phyloP scores from a whole-genome alignment of 2,888 invertebrate genomes.

The Pheosia tremula region DNA sequence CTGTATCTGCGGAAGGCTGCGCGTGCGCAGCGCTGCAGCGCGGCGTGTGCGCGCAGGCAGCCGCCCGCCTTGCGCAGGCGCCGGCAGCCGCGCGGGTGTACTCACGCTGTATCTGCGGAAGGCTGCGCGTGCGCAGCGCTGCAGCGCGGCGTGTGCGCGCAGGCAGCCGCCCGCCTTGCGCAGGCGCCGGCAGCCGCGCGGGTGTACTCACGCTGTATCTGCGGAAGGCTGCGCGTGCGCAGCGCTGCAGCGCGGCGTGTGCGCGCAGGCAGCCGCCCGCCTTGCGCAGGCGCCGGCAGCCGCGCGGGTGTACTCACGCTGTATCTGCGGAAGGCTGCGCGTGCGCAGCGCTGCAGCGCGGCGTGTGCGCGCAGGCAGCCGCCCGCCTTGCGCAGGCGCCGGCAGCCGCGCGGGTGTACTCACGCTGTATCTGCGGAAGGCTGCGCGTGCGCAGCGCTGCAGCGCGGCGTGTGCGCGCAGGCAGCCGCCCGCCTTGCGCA shows the following conservation, averaged over 20 bases:
- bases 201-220: not conserved
- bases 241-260: slow-evolving; percentile 48
- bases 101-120: too few relatives aligned
- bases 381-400: slow-evolving; percentile 59
- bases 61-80: too few relatives aligned
- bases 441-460: not conserved
- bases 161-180: too few relatives aligned
- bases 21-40: too few relatives aligned
- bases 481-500: slow-evolving; percentile 61
- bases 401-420: slow-evolving; percentile 13
- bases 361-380: slow-evolving; percentile 52
- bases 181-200: too few relatives aligned
- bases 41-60: too few relatives aligned
- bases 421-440: not conserved
- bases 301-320: too few relatives aligned
- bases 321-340: not conserved
- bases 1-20: too few relatives aligned
- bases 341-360: slow-evolving; percentile 31
- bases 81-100: too few relatives aligned
- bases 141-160: too few relatives aligned
- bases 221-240: not conserved
- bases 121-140: not conserved
- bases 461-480: slow-evolving; percentile 51
- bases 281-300: too few relatives aligned
- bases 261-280: slow-evolving; percentile 46